phyloP scores from a whole-genome alignment of 1,140 invertebrate genomes.

The Tetramorium simillimum region DNA sequence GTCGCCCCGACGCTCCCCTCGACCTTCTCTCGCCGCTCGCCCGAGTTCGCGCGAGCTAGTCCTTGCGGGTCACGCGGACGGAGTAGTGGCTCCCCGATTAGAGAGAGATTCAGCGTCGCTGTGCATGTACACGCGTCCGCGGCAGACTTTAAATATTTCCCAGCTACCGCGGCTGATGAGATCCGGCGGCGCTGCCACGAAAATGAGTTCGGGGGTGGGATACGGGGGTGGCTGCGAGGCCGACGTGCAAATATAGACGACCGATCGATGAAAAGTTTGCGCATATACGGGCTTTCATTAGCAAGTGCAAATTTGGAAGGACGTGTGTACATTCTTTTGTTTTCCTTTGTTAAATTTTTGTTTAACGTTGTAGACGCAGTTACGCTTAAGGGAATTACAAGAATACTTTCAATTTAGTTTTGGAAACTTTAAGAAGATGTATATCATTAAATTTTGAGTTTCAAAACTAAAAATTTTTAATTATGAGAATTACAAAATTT shows the following conservation, averaged over 20 bases:
- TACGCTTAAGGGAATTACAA: background rate
- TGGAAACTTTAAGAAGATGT: background rate
- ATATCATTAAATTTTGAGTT: background rate
- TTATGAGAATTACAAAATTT: background rate
- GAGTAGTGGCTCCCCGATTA: background rate
- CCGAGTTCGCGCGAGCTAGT: background rate
- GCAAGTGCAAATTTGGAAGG: background rate
- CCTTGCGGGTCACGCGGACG: background rate
- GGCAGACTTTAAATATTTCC: conserved; percentile 19
- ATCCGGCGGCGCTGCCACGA: background rate
- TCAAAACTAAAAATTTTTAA: background rate
- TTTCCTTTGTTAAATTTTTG: background rate
- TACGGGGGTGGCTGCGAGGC: background rate
- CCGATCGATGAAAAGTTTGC: background rate
- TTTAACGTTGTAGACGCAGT: background rate
- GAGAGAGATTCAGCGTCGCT: too few relatives aligned
- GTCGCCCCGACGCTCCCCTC: conserved; percentile 25
- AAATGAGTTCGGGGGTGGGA: background rate
- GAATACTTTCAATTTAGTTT: background rate
- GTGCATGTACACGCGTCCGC: background rate
- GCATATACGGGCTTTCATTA: background rate
- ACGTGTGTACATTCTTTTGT: background rate
- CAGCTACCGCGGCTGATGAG: too few relatives aligned
- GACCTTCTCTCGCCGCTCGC: conserved; percentile 35
- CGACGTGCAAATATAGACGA: conserved; percentile 1